These are phyloP conservation scores for Zele albiditarsus DNA, from an alignment of 2,888 invertebrate species.

Conservation along the genomic window DNA sequence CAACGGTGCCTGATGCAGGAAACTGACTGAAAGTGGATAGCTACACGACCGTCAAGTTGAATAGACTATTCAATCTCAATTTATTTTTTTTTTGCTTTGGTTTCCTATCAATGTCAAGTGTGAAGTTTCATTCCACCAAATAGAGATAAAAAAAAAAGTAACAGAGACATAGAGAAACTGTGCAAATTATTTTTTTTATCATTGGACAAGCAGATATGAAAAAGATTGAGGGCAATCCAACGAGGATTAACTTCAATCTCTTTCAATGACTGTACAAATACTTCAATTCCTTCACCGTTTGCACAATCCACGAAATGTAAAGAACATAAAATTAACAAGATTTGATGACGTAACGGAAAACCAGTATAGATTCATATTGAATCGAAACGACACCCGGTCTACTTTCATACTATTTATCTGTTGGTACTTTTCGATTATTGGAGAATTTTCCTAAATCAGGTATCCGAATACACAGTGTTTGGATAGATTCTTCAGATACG, in stretches of 20 bases:
- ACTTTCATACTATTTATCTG: too few species aligned
- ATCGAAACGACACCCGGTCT: neutral
- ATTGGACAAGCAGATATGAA: neutral
- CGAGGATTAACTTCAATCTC: neutral
- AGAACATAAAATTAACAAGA: neutral
- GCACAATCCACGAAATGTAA: neutral
- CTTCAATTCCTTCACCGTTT: neutral
- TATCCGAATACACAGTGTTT: too few species aligned
- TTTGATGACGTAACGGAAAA: neutral
- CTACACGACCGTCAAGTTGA: conserved; percentile 8
- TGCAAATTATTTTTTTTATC: neutral
- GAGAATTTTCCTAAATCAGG: too few species aligned
- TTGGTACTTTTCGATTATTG: too few species aligned
- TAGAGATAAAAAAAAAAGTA: neutral
- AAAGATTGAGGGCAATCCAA: neutral
- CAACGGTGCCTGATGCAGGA: neutral
- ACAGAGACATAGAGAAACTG: neutral
- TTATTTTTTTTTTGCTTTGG: neutral
- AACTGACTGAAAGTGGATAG: neutral
- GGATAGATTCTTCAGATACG: too few species aligned
- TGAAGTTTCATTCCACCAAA: neutral
- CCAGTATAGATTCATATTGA: neutral
- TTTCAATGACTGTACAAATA: neutral
- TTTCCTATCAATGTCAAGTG: neutral
- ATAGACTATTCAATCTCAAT: neutral